Base-by-base conservation (phyloP, 2,113 vertebrate species). In the Myxocyprinus asiaticus region DNA sequence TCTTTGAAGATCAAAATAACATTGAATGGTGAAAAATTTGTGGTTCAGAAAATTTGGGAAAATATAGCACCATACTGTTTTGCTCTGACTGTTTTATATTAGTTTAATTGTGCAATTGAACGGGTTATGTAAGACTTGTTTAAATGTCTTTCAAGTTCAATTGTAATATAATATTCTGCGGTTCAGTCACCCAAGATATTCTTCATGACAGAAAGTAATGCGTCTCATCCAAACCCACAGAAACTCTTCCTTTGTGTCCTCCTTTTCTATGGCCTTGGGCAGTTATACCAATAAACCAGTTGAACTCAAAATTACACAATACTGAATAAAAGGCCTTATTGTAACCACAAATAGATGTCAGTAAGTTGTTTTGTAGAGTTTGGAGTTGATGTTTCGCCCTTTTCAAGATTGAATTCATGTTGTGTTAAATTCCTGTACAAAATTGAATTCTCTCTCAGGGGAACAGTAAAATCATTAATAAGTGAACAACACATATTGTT, bases 1-100 rank as follows among this genome's bases (percentile, higher is more conserved):
- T 65, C 58, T 76, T 81, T 71, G 58, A 82, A 77, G 44, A 77
- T 47, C 14, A 51, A 58, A 62, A 70, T 71, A 10, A 33, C n/a
- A 62, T 6, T 17, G 44, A 77, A 71, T 15, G 51, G 3, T 3
- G 70, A 7, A 81, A 47, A 7, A 53, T 76, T 33, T 33, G 1
- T 33, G 22, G 22, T 33, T 33, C 1, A 11, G 22, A 55, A 12
- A 61, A n/a, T 12, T 42, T 15, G 44, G n/a, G 65, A 78, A 67
- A 68, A 72, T 55, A 61, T 72, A 8, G 70, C 55, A 47, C 55
- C 55, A 42, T 22, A 42, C 59, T 10, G 59, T 65, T 55, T 43
- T 47, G 59, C 50, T 10, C 50, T 56, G 67, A 64, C 42, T 22
- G n/a, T 45, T 53, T 65, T 72, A 22, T 69, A 43, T 71, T 9